Evolutionary conservation across 53 echinoderm and acorn worm species (phyloP).

Genomic region (Zoroaster sp.): DNA sequence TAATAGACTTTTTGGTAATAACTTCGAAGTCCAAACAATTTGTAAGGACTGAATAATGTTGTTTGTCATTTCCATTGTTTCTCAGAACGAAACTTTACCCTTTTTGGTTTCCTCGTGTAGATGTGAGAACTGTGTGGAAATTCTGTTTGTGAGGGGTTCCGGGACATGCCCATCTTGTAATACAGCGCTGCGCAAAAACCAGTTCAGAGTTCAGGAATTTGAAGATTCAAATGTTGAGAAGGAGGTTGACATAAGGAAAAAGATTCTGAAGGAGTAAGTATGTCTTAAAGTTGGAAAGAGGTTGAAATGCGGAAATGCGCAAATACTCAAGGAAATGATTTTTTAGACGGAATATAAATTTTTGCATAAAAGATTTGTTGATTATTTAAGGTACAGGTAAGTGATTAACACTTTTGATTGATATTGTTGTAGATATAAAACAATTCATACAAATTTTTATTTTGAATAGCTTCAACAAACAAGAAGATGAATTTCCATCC

Average conservation of each 20-base stretch:
- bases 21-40: too few relatives aligned
- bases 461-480: conserved; percentile 75
- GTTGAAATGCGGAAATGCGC: too few relatives aligned
- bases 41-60: too few relatives aligned
- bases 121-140: conserved; percentile 96
- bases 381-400: too few relatives aligned
- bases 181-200: conserved; percentile 84
- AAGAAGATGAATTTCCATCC: conserved; percentile 81
- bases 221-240: conserved; percentile 85
- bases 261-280: conserved; percentile 87
- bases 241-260: conserved; percentile 88
- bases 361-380: too few relatives aligned
- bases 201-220: conserved; percentile 89
- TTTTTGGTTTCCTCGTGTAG: conserved; percentile 29
- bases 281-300: too few relatives aligned
- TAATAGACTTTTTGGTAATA: too few relatives aligned
- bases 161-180: conserved; percentile 90
- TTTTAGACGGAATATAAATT: too few relatives aligned
- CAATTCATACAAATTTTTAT: background rate
- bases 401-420: background rate
- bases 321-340: too few relatives aligned
- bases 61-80: background rate
- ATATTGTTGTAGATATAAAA: background rate
- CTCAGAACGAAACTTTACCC: background rate
- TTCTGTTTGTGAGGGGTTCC: conserved; percentile 83